These are phyloP conservation scores for Gavialis gangeticus DNA, from an alignment of 2,113 vertebrate species.

Conservation along the genomic window DNA sequence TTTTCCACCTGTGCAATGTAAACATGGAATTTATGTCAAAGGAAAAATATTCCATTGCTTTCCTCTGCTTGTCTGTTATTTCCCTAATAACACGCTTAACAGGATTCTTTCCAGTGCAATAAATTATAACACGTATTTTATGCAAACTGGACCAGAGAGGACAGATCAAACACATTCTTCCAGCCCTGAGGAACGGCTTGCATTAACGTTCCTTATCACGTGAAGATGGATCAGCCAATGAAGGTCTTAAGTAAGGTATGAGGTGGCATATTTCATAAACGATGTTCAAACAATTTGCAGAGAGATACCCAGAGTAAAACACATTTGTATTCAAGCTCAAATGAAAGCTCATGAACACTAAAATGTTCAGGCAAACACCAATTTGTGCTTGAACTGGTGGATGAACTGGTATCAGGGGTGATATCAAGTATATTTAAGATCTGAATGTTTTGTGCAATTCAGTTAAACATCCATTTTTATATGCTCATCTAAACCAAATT, in stretches of 20 bases:
- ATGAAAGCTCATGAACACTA: background rate
- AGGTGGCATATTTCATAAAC: background rate
- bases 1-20: background rate
- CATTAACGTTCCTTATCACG: background rate
- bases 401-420: background rate
- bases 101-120: background rate
- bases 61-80: background rate
- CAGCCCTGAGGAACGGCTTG: background rate
- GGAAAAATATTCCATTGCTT: background rate
- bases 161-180: background rate
- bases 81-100: background rate
- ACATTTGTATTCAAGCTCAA: background rate
- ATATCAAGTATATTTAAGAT: background rate
- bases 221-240: background rate
- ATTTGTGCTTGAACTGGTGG: no score
- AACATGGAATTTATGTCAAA: background rate
- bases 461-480: background rate
- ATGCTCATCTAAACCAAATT: background rate
- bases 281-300: background rate
- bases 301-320: background rate
- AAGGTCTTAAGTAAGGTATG: background rate
- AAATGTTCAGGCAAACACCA: background rate
- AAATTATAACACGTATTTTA: background rate
- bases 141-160: background rate
- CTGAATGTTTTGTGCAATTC: background rate